Conservation (phyloP, 2,888 invertebrate species). For the Hartigia nigra region DNA sequence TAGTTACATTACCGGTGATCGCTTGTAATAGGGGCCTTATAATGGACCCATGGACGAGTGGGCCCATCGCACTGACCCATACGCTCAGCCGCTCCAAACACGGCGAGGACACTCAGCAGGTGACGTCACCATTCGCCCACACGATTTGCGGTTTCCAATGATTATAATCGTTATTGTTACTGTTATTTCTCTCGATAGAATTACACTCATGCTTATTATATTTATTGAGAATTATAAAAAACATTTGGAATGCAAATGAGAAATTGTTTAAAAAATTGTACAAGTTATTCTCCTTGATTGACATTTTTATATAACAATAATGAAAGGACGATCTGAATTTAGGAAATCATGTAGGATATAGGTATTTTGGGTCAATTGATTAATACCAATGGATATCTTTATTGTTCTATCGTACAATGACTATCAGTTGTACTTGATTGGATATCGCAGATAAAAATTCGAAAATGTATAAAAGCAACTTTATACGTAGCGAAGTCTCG, state of each 20-base stretch:
- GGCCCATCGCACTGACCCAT: conserved; percentile 33
- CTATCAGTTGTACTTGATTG: neutral
- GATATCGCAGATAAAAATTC: neutral
- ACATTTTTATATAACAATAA: neutral
- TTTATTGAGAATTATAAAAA: neutral
- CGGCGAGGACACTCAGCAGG: conserved; percentile 37
- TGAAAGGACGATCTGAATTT: neutral
- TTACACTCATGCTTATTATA: neutral
- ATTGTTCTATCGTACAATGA: neutral
- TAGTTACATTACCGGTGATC: conserved; percentile 2
- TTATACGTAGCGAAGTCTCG: neutral
- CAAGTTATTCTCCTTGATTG: neutral
- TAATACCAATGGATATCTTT: neutral
- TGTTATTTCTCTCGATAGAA: neutral
- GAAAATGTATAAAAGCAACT: neutral
- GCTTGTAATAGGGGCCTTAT: conserved; percentile 22
- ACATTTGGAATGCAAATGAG: neutral
- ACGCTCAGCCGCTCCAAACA: conserved; percentile 37
- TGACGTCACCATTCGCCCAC: conserved; percentile 36
- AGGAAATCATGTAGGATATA: neutral
- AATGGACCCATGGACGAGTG: conserved; percentile 34
- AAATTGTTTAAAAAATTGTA: neutral
- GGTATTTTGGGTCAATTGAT: neutral
- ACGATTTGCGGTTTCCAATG: conserved; percentile 22
- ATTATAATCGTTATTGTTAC: conserved; percentile 10